A percentile compares a stretch with the other conserved stretches of the same genome.
phyloP scores from a whole-genome alignment of 2,888 invertebrate species.

The Coelopa pilipes region DNA sequence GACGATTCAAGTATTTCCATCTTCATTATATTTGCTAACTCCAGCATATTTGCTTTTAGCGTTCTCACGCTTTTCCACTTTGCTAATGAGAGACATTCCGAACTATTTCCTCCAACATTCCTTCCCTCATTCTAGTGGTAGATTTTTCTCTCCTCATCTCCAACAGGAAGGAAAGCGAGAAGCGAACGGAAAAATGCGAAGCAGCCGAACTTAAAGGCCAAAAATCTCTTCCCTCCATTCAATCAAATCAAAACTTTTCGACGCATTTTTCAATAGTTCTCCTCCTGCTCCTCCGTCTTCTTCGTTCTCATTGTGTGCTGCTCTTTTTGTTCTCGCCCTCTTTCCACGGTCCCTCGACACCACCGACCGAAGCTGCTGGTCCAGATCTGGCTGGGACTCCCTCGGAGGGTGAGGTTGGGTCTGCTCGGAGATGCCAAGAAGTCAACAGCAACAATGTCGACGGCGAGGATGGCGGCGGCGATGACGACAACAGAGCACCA shows the following conservation, averaged over 20 bases:
- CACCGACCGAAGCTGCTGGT: constrained; percentile 12
- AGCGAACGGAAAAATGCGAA: too few species aligned
- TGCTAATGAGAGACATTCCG: too few species aligned
- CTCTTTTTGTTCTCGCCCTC: background rate
- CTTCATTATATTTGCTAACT: too few species aligned
- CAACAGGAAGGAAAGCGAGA: too few species aligned
- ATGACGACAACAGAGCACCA: background rate
- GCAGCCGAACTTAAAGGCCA: too few species aligned
- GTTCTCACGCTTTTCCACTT: too few species aligned
- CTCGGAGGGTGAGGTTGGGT: background rate
- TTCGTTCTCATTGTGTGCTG: background rate
- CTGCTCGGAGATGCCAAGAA: background rate
- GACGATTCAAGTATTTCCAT: too few species aligned
- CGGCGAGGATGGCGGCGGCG: background rate
- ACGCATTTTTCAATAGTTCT: background rate
- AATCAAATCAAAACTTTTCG: constrained; percentile 13
- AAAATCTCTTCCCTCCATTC: background rate
- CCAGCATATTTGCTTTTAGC: too few species aligned
- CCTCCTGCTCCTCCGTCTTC: background rate
- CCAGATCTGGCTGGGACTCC: constrained; percentile 12
- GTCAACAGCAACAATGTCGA: background rate
- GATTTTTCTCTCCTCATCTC: too few species aligned
- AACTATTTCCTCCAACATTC: too few species aligned
- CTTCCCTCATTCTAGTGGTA: too few species aligned
- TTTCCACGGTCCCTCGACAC: background rate